Conservation (phyloP, 2,113 vertebrate genomes). For the Penelope pileata region DNA sequence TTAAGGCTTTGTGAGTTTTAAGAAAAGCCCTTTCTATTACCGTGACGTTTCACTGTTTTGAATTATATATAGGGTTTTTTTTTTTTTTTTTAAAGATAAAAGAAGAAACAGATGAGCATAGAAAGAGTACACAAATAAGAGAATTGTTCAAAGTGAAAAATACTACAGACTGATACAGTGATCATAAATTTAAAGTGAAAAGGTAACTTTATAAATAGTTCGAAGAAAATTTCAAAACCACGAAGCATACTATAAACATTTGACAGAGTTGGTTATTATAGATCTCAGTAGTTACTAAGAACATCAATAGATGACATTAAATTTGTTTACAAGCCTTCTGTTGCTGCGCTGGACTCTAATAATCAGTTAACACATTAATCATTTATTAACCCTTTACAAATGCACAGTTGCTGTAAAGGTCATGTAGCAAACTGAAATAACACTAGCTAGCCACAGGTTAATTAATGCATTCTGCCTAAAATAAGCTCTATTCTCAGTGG, state of each 20-base stretch:
- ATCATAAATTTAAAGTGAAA: not conserved
- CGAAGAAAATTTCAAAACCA: not conserved
- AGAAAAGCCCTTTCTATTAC: not conserved
- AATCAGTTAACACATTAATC: not conserved
- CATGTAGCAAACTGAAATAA: not conserved
- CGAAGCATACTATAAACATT: not conserved
- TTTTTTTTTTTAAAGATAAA: not conserved
- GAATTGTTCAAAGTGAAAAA: not conserved
- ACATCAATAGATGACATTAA: not conserved
- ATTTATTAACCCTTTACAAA: slow-evolving; percentile 6
- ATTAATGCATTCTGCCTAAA: not conserved
- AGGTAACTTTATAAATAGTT: not conserved
- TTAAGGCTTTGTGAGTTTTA: not conserved
- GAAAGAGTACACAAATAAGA: not conserved
- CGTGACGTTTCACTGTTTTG: not conserved
- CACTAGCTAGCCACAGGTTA: not conserved
- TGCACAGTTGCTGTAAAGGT: not conserved
- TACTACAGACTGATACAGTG: not conserved
- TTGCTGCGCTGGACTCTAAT: not conserved
- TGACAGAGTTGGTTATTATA: not conserved
- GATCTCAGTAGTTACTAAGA: not conserved
- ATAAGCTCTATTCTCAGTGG: not conserved
- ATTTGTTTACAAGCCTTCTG: not conserved
- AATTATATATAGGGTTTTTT: not conserved
- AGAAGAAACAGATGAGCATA: not conserved